Base-by-base conservation (phyloP, 2,797 vertebrate genomes). In the Agapornis canus region DNA sequence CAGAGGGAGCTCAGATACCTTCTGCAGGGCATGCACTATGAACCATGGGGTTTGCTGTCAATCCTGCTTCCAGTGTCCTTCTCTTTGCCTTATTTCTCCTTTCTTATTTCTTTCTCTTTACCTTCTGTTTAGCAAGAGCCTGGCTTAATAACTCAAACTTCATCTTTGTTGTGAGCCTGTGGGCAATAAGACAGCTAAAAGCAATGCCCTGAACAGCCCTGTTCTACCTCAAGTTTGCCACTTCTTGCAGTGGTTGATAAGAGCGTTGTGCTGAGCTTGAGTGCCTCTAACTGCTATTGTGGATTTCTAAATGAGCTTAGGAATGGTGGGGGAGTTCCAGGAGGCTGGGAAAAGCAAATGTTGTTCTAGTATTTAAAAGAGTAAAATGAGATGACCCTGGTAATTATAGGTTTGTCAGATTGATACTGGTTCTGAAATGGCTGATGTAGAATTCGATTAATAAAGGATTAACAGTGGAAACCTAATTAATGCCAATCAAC, bases 401-500 rank as follows among this genome's bases (percentile, higher is more conserved):
- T 86, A 95, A 94, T 94, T 91, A 54, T 59, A 59, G 59, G 79
- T 84, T 94, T 94, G 72, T 94, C 91, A 94, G 79, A 71, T 22
- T 90, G 72, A 57, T 79, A 22, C 85, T 42, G 73, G 72, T 79
- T 69, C 76, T 81, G 90, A 42, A 75, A 83, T 69, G 76, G 82
- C 69, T 94, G 91, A 87, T 80, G 84, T 23, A 76, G 86, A 29
- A 82, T 84, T 92, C 4, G 47, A 94, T 95, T 96, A 94, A 92
- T 95, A 89, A 90, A 88, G 91, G 94, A 96, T 96, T 95, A 96
- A 92, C 2, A 0, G 59, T 22, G 49, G 80, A 78, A 96, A 92
- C 69, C 80, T 95, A 96, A 96, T 94, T 95, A 94, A 94, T 91
- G 87, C 65, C 85, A 91, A 88, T 92, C 93, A 96, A 26, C 13